phyloP scores from a whole-genome alignment of 2,113 vertebrate species.

The Ophthalmolycus amberensis region DNA sequence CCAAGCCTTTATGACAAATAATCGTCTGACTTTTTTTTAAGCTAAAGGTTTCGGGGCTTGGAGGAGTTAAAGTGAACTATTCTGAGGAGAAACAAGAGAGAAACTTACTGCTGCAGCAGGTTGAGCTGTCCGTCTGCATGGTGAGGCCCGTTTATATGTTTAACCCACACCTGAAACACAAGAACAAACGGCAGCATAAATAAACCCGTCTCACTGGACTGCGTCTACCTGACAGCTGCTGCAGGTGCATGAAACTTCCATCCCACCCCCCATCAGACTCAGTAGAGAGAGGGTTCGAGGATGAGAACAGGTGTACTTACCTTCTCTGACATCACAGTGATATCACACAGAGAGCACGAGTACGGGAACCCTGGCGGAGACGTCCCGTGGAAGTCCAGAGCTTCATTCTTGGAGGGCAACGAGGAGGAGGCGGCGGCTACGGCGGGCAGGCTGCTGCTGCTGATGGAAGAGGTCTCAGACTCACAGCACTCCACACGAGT shows the following conservation, averaged over 20 bases:
- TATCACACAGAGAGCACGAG: conserved; percentile 78
- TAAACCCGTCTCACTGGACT: too few relatives aligned
- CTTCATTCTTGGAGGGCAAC: conserved; percentile 59
- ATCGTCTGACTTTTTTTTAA: too few relatives aligned
- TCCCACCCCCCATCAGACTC: background rate
- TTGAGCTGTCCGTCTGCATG: conserved; percentile 77
- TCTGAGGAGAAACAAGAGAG: background rate
- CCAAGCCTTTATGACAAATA: too few relatives aligned
- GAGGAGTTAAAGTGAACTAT: too few relatives aligned
- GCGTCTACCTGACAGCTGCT: background rate
- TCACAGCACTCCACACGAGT: background rate
- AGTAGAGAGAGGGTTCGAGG: background rate
- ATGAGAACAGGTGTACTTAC: conserved; percentile 67
- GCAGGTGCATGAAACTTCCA: background rate
- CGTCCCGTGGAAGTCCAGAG: conserved; percentile 76
- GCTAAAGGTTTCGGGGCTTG: too few relatives aligned
- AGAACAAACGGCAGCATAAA: background rate
- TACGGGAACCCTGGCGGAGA: conserved; percentile 69
- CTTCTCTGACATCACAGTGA: conserved; percentile 75
- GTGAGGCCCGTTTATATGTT: conserved; percentile 62
- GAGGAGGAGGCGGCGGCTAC: background rate
- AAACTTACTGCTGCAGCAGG: conserved; percentile 76
- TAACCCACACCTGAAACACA: conserved; percentile 68
- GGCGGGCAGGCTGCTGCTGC: background rate
- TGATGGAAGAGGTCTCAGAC: background rate